These are phyloP conservation scores for Drosophila navojoa DNA, from an alignment of 1,140 invertebrate species.

Conservation along the genomic window DNA sequence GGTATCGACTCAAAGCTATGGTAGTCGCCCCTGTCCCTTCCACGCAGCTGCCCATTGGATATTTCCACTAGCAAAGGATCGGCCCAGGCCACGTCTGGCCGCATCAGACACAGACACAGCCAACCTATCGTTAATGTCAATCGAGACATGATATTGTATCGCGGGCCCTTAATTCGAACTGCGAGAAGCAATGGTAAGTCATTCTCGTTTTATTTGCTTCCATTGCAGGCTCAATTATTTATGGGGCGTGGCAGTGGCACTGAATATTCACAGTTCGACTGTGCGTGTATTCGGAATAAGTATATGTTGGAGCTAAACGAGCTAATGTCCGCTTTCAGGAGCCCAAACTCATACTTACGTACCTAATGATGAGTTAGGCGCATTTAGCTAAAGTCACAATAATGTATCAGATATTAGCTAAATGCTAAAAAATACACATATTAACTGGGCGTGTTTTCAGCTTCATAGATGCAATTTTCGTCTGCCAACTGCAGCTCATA, in stretches of 20 bases:
- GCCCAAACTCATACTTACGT: too few relatives aligned
- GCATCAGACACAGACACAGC: neutral
- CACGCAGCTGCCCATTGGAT: conserved; percentile 21
- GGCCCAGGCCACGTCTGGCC: neutral
- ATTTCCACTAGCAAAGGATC: conserved; percentile 34
- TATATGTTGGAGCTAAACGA: too few relatives aligned
- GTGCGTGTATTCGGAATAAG: neutral
- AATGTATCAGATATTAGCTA: too few relatives aligned
- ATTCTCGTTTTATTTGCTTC: conserved; percentile 1
- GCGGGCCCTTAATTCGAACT: neutral
- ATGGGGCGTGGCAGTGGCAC: neutral
- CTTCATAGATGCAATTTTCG: neutral
- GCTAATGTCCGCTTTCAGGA: too few relatives aligned
- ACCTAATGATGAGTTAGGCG: too few relatives aligned
- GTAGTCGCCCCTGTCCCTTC: conserved; percentile 12
- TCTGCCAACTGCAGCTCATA: too few relatives aligned
- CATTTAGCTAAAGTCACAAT: too few relatives aligned
- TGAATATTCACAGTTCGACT: conserved; percentile 6
- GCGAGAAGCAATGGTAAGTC: neutral
- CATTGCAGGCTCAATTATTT: too few relatives aligned
- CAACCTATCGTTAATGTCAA: neutral
- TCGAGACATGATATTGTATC: conserved; percentile 2
- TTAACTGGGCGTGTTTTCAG: neutral
- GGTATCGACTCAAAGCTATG: conserved; percentile 38
- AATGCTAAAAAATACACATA: too few relatives aligned